Evolutionary conservation across 2,888 invertebrate species (phyloP), one percentile per base, ranked within the genome.

Genomic region (Volucella bombylans): DNA sequence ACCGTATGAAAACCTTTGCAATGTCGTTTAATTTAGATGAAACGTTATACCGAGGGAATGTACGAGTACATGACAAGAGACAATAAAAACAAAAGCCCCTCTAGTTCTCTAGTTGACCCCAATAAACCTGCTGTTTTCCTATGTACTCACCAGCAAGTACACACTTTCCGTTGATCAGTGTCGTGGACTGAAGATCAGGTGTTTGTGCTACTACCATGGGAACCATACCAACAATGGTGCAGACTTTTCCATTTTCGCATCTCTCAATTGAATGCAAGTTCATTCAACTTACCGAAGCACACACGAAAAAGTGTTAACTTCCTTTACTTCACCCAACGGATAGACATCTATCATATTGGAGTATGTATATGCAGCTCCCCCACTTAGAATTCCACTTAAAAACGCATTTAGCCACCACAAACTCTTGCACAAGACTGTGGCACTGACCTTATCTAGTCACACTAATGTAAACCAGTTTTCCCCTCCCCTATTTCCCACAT

Each of bases 361-460:
- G n/a, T 23, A 18, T 18, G 18, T 18, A 59, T 65, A 68, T 77
- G 74, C 81, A 71, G 52, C 52, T 55, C 43, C 43, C 23, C 64
- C 31, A 55, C 62, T 18, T 18, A n/a, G 10, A 57, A 59, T 61
- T 50, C 15, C n/a, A 59, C 50, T 18, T 31, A 18, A 74, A 72
- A 83, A 67, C 54, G 79, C 71, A 79, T 68, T 52, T 64, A 69
- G 15, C 62, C 64, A 57, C 18, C 12, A 68, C 67, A 47, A 65
- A n/a, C 18, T 55, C 69, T 83, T 71, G 39, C 74, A 76, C 69
- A 74, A 79, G 59, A 50, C 10, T 10, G 69, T 65, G 80, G 76
- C 80, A 85, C 68, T 81, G 85, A 77, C 80, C 76, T 81, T 77
- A 81, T 85, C 67, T 61, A 85, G 79, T 76, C n/a, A n/a, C 47